phyloP scores from a whole-genome alignment of 2,888 invertebrate genomes.

The Macaria notata region DNA sequence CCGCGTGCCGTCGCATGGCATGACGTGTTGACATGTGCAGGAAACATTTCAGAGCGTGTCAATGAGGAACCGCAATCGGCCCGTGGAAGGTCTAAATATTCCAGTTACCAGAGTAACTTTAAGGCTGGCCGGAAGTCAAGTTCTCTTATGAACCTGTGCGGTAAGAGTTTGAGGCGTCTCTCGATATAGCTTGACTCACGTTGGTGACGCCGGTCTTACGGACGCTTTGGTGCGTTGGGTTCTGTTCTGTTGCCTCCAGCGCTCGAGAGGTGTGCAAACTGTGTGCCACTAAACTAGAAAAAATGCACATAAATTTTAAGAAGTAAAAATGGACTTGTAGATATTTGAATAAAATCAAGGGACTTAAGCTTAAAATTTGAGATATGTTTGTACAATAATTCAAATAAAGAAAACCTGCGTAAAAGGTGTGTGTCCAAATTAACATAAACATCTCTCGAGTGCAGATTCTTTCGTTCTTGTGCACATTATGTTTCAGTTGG shows the following conservation, averaged over 20 bases:
- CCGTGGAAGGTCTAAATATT: conserved; percentile 92
- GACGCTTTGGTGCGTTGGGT: conserved; percentile 68
- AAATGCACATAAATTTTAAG: too few relatives aligned
- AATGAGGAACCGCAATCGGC: conserved; percentile 90
- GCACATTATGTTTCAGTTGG: conserved; percentile 63
- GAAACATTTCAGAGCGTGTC: conserved; percentile 91
- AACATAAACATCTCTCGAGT: conserved; percentile 42
- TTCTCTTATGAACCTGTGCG: conserved; percentile 97
- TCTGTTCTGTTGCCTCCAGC: conserved; percentile 61
- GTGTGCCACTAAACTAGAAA: too few relatives aligned
- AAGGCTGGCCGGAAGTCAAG: conserved; percentile 94
- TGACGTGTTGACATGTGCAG: conserved; percentile 67
- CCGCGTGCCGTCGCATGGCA: conserved; percentile 50
- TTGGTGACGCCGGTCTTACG: conserved; percentile 55
- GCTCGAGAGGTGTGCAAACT: conserved; percentile 34
- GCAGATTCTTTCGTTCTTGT: conserved; percentile 60
- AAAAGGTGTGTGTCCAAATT: too few relatives aligned
- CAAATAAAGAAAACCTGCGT: too few relatives aligned
- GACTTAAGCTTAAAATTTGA: too few relatives aligned
- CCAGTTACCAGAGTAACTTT: conserved; percentile 93
- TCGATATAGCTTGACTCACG: conserved; percentile 69
- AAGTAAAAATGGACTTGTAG: too few relatives aligned
- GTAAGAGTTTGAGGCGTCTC: conserved; percentile 85
- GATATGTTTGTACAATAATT: too few relatives aligned
- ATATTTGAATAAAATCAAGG: too few relatives aligned